phyloP scores from a whole-genome alignment of 2,888 invertebrate genomes.

The Meiosimyza platycephala region DNA sequence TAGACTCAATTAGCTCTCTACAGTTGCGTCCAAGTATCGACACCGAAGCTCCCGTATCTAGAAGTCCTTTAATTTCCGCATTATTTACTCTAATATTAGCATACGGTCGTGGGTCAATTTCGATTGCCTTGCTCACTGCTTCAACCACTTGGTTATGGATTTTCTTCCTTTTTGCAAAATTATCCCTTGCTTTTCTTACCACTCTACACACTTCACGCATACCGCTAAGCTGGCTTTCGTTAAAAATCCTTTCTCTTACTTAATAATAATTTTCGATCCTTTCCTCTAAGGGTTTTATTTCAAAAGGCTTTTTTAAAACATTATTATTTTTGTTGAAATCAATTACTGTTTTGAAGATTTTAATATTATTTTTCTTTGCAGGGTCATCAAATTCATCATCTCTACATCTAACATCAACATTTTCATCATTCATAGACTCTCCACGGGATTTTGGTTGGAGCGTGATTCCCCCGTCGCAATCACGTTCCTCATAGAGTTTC shows the following conservation, averaged over 20 bases:
- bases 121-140: not conserved
- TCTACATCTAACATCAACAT: no score
- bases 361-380: not conserved
- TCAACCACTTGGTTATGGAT: not conserved
- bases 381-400: no score
- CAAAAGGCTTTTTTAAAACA: not conserved
- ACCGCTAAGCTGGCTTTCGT: not conserved
- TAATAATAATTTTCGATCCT: not conserved
- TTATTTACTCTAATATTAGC: not conserved
- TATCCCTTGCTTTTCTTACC: not conserved
- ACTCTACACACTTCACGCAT: not conserved
- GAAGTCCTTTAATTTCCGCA: no score
- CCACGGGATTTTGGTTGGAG: no score
- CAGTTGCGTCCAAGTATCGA: not conserved
- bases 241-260: not conserved
- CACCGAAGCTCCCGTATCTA: not conserved
- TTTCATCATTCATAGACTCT: no score
- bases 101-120: not conserved
- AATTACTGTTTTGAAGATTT: no score
- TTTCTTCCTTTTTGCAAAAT: not conserved
- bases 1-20: not conserved
- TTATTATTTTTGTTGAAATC: no score
- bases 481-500: no score
- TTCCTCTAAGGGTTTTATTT: conserved; percentile 3
- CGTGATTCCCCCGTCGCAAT: no score